Evolutionary conservation across 37 sponge, comb jelly and placozoan genomes (phyloP), one percentile per base, ranked within the genome.

Genomic region (Ianthella basta): DNA sequence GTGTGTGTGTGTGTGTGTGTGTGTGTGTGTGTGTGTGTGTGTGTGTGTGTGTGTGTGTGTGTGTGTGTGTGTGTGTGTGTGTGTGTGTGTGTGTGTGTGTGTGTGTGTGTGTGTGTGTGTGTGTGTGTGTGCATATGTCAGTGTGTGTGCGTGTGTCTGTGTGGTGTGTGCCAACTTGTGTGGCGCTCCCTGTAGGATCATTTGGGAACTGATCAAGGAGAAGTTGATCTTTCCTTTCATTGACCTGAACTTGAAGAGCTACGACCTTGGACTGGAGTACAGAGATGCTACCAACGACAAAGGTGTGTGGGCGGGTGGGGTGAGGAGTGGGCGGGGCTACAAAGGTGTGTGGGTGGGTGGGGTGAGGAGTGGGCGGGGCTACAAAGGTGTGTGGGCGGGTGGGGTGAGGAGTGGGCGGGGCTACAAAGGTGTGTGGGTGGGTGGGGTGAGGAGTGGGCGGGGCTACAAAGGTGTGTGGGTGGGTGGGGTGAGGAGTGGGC

Each of bases 191-290:
- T 57, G 25, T 53, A 59, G 81, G 33, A 80, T 84, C 44, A 84
- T 89, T 56, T 89, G 89, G 83, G 85, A 89, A 30, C 59, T 90
- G 65, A 97, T 97, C 68, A 97, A 97, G 84, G 90, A 92, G 44
- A 97, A 95, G 83, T 65, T 97, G 61, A 95, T 97, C 74, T 87
- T 89, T 67, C 98, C 98, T 19, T 97, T 86, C 87, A 79, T 97
- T 34, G 96, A 95, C 33, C 86, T 97, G 56, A 95, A 97, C 61
- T 78, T 97, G 25, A 97, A 97, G 83, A 88, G 81, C 75, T 97
- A 70, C 85, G 98, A 97, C 82, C 85, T 97, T 36, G 96, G 98
- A 0, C 92, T 97, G 34, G 94, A 97, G 83, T 53, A 97, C 79
- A 60, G 98, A 29, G 98, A 97, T 68, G 73, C 69, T 70, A 97